Conservation (phyloP, 2,113 vertebrate species). For the Malurus elegans region DNA sequence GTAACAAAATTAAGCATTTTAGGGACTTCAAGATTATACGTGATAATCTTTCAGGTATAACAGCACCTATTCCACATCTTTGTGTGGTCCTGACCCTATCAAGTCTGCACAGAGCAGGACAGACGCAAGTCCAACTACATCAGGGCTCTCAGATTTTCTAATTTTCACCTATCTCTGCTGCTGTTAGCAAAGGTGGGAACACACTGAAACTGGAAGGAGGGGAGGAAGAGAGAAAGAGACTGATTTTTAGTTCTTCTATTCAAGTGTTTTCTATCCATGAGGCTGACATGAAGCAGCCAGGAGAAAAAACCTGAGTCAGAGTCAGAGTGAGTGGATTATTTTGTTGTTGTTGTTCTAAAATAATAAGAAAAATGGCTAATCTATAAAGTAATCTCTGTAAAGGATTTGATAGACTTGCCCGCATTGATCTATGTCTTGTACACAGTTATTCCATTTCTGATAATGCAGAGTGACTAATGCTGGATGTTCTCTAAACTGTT, state of each 20-base stretch:
- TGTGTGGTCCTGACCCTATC: not conserved
- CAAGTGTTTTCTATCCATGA: not conserved
- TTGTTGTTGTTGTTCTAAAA: not conserved
- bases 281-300: not conserved
- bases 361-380: not conserved
- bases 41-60: not conserved
- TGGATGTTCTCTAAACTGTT: not conserved
- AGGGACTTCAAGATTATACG: not conserved
- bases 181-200: not conserved
- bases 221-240: not conserved
- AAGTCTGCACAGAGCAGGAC: not conserved
- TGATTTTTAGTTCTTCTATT: not conserved
- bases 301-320: not conserved
- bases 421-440: not conserved
- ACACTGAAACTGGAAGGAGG: not conserved
- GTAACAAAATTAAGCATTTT: not conserved
- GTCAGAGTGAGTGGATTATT: not conserved
- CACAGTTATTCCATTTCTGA: not conserved
- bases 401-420: not conserved
- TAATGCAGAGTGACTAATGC: not conserved
- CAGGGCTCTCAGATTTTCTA: not conserved
- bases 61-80: not conserved
- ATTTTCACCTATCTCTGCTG: not conserved
- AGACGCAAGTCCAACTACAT: not conserved
- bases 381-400: not conserved